Conservation (phyloP, 2,113 vertebrate species). For the Cryptomyrus ogoouensis region DNA sequence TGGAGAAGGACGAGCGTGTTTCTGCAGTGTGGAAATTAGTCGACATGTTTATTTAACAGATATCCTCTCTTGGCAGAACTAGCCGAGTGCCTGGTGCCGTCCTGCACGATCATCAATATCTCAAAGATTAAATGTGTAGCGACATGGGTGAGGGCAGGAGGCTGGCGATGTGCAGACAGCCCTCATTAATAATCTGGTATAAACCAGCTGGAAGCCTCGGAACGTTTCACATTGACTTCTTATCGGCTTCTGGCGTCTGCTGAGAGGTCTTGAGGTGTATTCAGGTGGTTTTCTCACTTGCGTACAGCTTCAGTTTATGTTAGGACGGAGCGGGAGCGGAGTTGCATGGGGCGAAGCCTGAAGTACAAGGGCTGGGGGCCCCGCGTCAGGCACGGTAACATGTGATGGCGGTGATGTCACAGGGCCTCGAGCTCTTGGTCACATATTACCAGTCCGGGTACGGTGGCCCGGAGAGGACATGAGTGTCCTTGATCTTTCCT, state of each 20-base stretch:
- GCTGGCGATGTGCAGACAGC: neutral
- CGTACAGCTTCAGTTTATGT: neutral
- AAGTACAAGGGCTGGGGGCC: neutral
- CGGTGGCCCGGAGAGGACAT: neutral
- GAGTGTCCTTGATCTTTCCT: neutral
- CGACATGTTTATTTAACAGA: neutral
- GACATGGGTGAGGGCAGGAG: neutral
- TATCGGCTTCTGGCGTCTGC: neutral
- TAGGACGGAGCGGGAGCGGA: neutral
- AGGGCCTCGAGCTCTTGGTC: neutral
- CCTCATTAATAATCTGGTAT: neutral
- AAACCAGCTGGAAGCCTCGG: neutral
- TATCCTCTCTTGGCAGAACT: neutral
- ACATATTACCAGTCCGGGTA: neutral
- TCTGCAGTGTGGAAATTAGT: neutral
- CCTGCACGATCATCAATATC: neutral
- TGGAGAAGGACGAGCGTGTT: neutral
- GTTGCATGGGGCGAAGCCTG: neutral
- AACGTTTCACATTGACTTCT: neutral
- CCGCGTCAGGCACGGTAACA: neutral
- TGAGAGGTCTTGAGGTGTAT: neutral
- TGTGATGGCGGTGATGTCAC: neutral
- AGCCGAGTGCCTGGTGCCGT: neutral
- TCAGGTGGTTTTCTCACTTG: neutral
- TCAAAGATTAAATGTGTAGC: neutral